Evolutionary conservation across 2,113 vertebrate species (phyloP).

Genomic region (Aepyceros melampus): DNA sequence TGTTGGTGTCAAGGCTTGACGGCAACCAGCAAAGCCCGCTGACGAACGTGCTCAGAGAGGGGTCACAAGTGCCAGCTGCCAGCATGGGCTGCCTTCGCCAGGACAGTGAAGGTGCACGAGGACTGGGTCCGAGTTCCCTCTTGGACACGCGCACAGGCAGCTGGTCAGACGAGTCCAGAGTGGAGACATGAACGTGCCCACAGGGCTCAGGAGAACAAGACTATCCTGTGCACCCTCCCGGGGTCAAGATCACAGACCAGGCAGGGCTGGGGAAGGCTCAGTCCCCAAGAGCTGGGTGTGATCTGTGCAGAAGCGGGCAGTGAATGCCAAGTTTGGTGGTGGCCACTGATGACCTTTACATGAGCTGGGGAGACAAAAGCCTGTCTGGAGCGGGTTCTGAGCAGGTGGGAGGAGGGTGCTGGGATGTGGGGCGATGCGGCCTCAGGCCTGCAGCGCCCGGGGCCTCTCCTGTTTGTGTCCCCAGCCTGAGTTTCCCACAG

Average conservation of each 20-base stretch:
- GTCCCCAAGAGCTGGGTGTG: too few species aligned
- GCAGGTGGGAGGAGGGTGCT: not conserved
- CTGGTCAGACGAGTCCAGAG: rapidly evolving
- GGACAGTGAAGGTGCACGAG: not conserved
- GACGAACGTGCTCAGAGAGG: not conserved
- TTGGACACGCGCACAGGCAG: not conserved
- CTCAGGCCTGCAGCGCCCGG: rapidly evolving
- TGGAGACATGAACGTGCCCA: not conserved
- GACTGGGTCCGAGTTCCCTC: not conserved
- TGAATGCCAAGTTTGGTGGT: not conserved
- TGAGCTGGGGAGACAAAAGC: not conserved
- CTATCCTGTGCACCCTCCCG: not conserved
- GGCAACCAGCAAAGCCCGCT: not conserved
- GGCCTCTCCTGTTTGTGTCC: not conserved
- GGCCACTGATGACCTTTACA: not conserved
- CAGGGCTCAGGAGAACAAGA: not conserved
- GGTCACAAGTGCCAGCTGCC: not conserved
- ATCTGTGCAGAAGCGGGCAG: not conserved
- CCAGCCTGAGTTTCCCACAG: not conserved
- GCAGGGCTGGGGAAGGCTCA: rapidly evolving
- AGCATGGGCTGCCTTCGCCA: not conserved
- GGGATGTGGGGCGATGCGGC: too few species aligned
- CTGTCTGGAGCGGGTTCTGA: not conserved
- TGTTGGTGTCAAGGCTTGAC: not conserved
- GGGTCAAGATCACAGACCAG: not conserved